phyloP scores from a whole-genome alignment of 2,888 invertebrate species.

The Mesorhabditis belari region DNA sequence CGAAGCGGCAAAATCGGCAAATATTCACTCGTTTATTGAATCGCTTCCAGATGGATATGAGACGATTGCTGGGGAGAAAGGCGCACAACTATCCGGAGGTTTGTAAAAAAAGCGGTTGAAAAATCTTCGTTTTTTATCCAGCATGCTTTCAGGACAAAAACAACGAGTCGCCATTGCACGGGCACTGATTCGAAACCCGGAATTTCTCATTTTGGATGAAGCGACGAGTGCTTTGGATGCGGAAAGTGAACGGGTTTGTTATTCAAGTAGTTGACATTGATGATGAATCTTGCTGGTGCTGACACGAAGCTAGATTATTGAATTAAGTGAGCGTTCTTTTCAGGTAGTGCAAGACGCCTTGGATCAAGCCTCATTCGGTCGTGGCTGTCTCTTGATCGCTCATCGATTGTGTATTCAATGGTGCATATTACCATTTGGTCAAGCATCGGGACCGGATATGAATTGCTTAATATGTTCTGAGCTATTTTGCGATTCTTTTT shows the following conservation, averaged over 20 bases:
- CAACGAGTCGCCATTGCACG: constrained; percentile 21
- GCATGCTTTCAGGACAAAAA: constrained; percentile 19
- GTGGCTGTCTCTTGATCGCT: neutral
- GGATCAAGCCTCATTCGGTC: neutral
- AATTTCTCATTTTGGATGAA: constrained; percentile 18
- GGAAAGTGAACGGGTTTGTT: constrained; percentile 1
- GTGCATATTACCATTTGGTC: neutral
- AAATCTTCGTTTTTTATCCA: neutral
- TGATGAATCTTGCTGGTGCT: neutral
- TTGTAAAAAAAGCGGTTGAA: neutral
- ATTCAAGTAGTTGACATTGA: neutral
- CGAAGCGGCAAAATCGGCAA: neutral
- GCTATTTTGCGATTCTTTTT: too few relatives aligned
- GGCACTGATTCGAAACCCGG: constrained; percentile 12
- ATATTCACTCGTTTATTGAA: neutral
- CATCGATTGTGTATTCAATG: neutral
- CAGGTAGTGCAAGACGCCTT: neutral
- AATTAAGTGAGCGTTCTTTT: neutral
- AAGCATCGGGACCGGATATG: neutral
- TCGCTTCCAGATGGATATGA: constrained; percentile 1
- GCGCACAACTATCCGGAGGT: constrained; percentile 16
- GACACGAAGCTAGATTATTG: neutral
- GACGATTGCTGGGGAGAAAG: constrained; percentile 29
- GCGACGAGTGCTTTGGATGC: constrained; percentile 20
- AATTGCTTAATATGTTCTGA: too few relatives aligned